Conservation (phyloP, 2,888 invertebrate genomes). For the Pyrochroa serraticornis region DNA sequence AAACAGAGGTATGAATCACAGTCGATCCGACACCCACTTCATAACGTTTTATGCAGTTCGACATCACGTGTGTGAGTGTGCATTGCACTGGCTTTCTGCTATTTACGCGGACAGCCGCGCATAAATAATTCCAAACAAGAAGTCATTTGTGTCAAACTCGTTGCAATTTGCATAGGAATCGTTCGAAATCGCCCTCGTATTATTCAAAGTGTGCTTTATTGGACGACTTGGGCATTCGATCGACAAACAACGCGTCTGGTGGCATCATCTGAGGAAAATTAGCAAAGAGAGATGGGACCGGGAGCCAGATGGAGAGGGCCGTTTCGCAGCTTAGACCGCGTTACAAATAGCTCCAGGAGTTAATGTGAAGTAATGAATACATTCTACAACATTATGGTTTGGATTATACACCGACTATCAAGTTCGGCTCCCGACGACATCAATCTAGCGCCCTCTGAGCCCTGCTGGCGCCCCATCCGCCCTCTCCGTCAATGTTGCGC, state of each 20-base stretch:
- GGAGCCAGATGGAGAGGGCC: constrained; percentile 15
- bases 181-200: constrained; percentile 34
- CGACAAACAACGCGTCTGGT: no score
- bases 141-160: constrained; percentile 40
- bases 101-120: constrained; percentile 39
- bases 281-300: background rate
- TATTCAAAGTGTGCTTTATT: constrained; percentile 36
- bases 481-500: constrained; percentile 21
- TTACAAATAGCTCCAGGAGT: constrained; percentile 56
- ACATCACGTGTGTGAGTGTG: constrained; percentile 24
- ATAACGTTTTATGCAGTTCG: constrained; percentile 39
- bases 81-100: constrained; percentile 30
- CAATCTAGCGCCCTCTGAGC: constrained; percentile 53
- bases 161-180: constrained; percentile 39
- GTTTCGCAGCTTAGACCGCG: constrained; percentile 29
- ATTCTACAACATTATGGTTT: constrained; percentile 59
- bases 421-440: constrained; percentile 57
- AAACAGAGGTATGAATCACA: constrained; percentile 37
- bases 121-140: constrained; percentile 41
- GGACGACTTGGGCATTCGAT: background rate
- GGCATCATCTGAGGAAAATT: background rate
- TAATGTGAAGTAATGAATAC: constrained; percentile 60
- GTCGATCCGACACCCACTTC: constrained; percentile 36
- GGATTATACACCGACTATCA: constrained; percentile 60
- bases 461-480: constrained; percentile 23